Evolutionary conservation across 2,113 vertebrate genomes (phyloP).

Genomic region (Planiliza haematocheilus): DNA sequence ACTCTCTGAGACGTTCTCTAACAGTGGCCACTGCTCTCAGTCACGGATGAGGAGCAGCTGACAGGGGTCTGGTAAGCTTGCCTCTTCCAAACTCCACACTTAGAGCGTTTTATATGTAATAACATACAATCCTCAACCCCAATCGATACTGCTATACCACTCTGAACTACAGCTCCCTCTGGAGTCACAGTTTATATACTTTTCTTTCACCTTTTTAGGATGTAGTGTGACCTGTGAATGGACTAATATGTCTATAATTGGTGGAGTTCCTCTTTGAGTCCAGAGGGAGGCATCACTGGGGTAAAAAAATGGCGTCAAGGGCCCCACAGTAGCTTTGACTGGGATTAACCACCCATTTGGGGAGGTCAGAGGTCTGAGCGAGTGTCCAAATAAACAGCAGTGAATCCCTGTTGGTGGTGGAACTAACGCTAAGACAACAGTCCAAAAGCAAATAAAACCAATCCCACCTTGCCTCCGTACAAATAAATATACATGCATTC

Average conservation of each 20-base stretch:
- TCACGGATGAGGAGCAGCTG: too few species aligned
- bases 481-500: constrained; percentile 75
- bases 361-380: constrained; percentile 73
- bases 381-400: constrained; percentile 81
- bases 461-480: constrained; percentile 53
- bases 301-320: constrained; percentile 17
- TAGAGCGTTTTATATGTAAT: too few species aligned
- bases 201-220: too few species aligned
- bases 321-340: constrained; percentile 65
- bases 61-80: too few species aligned
- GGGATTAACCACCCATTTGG: constrained; percentile 75
- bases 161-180: constrained; percentile 11
- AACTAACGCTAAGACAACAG: constrained; percentile 76
- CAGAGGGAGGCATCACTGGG: constrained; percentile 49
- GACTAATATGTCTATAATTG: constrained; percentile 3
- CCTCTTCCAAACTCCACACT: too few species aligned
- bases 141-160: not conserved
- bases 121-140: too few species aligned
- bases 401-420: constrained; percentile 63
- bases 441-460: constrained; percentile 70
- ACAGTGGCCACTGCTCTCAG: too few species aligned
- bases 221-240: not conserved
- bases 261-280: constrained; percentile 28
- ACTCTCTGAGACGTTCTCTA: too few species aligned
- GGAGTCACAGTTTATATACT: not conserved